A percentile compares a stretch with the other conserved stretches of the same genome.
phyloP scores from a whole-genome alignment of 2,113 vertebrate species.

The Salvelinus sp. region DNA sequence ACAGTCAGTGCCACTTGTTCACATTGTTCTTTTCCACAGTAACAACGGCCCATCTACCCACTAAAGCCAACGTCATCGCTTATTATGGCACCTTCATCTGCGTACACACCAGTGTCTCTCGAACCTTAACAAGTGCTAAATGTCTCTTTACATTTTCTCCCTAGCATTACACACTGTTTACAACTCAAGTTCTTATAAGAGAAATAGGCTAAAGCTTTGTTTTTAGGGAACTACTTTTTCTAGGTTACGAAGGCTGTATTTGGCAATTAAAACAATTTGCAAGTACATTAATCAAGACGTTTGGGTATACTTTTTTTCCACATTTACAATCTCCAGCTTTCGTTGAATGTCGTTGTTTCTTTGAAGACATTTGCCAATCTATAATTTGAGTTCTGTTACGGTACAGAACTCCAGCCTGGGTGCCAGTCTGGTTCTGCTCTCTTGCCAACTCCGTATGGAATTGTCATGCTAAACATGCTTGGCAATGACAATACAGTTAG shows the following conservation, averaged over 20 bases:
- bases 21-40: not conserved
- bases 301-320: conserved; percentile 1
- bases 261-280: conserved; percentile 20
- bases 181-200: not conserved
- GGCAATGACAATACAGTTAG: too few species aligned
- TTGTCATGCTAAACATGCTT: too few species aligned
- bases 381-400: not conserved
- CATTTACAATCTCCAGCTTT: not conserved
- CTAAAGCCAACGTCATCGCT: not conserved
- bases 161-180: conserved; percentile 4
- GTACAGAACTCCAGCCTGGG: too few species aligned
- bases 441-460: too few species aligned
- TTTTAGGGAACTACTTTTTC: not conserved
- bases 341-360: conserved; percentile 2
- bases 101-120: not conserved
- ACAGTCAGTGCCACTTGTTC: not conserved
- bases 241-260: conserved; percentile 26
- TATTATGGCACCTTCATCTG: conserved; percentile 29
- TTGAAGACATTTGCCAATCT: not conserved
- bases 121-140: not conserved
- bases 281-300: not conserved
- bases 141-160: not conserved
- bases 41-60: conserved; percentile 4
- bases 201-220: not conserved
- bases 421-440: too few species aligned